Base-by-base conservation (phyloP, 2,113 vertebrate species). In the Pangasianodon hypophthalmus region DNA sequence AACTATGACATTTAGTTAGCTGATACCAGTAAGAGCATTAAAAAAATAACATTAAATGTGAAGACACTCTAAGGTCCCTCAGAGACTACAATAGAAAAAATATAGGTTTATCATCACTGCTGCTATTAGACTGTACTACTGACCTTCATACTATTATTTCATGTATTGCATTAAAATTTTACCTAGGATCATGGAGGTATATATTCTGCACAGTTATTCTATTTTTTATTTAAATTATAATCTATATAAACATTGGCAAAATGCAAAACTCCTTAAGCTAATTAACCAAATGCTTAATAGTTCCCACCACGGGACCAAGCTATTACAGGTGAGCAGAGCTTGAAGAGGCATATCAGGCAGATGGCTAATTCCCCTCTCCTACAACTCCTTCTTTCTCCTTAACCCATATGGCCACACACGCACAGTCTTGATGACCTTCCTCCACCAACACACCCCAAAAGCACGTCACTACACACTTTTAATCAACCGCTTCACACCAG, bases 331-430 rank as follows among this genome's bases (percentile, higher is more conserved):
- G 85, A 89, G 46, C 48, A 41, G 37, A 58, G 56, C 10, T 67
- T 48, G 87, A 75, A 44, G 89, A 6, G 11, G 81, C 90, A 88
- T 24, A 80, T 80, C 44, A 80, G 10, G 26, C 77, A 80, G 80
- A 83, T 46, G 73, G 73, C 58, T 79, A 85, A 89, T 64, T 86
- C 77, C 77, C 46, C 52, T 60, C 77, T 91, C 83, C 50, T 64
- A 87, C 32, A 18, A 77, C 48, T 50, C 16, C 44, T 64, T 21
- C 44, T 44, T 56, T 32, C 52, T 41, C 71, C 41, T 13, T 79
- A 29, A 77, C 11, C 29, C 62, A 67, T 13, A 82, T 71, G 71
- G 58, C 81, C 32, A 26, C 26, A 62, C 46, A 32, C 29, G 46
- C 41, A 6, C 50, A 46, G 44, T 46, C 60, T 79, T n/a, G 67